These are phyloP conservation scores for Parochlus steinenii DNA, from an alignment of 2,888 invertebrate genomes.

Conservation along the genomic window DNA sequence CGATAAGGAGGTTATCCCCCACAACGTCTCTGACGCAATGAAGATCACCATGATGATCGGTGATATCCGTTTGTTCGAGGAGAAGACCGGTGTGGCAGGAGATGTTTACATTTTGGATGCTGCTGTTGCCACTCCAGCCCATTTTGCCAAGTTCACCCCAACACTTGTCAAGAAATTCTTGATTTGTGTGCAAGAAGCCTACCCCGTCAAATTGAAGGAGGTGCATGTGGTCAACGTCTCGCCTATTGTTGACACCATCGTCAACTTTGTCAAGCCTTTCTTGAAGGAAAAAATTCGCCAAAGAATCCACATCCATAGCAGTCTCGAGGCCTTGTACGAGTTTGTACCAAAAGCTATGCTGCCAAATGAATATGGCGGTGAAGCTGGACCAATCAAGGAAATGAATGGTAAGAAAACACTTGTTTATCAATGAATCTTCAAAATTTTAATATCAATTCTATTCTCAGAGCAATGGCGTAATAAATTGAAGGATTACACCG, in stretches of 20 bases:
- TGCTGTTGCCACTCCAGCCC: slow-evolving; percentile 56
- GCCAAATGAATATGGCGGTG: slow-evolving; percentile 70
- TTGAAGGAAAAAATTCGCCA: slow-evolving; percentile 74
- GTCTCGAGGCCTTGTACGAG: slow-evolving; percentile 57
- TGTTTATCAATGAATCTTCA: slow-evolving; percentile 18
- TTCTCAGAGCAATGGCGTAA: slow-evolving; percentile 59
- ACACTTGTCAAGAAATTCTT: slow-evolving; percentile 69
- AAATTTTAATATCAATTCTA: slow-evolving; percentile 3
- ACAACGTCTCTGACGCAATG: slow-evolving; percentile 60
- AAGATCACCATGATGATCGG: slow-evolving; percentile 74
- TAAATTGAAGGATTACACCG: slow-evolving; percentile 56
- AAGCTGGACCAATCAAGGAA: slow-evolving; percentile 51
- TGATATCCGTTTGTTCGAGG: slow-evolving; percentile 60
- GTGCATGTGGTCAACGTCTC: slow-evolving; percentile 74
- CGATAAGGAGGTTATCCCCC: slow-evolving; percentile 50
- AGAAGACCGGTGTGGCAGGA: slow-evolving; percentile 65
- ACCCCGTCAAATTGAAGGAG: slow-evolving; percentile 74
- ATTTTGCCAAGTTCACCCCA: slow-evolving; percentile 74
- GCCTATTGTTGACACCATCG: slow-evolving; percentile 67
- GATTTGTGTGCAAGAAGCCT: slow-evolving; percentile 74
- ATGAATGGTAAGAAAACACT: slow-evolving; percentile 42
- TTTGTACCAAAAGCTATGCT: slow-evolving; percentile 63
- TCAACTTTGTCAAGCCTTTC: slow-evolving; percentile 73
- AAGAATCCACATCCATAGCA: slow-evolving; percentile 63
- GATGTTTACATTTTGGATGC: slow-evolving; percentile 72